Percentiles rank a stretch among this genome's conserved stretches.
These are phyloP conservation scores for Carassius auratus DNA, from an alignment of 2,113 vertebrate genomes.

Conservation along the genomic window DNA sequence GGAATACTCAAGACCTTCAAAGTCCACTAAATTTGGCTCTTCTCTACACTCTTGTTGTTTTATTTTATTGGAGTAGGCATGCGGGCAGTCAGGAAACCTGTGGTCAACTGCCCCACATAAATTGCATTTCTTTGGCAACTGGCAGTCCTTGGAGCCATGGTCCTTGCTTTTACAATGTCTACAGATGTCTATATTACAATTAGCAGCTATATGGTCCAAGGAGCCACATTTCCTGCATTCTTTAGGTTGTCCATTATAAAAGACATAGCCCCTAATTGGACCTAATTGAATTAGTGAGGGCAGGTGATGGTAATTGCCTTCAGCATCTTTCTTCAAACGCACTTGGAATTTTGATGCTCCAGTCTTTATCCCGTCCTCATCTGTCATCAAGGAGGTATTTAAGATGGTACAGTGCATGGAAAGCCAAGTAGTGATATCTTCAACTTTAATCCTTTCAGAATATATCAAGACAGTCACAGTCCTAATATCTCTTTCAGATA, in stretches of 20 bases:
- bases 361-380: not conserved
- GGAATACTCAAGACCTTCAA: not conserved
- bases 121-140: not conserved
- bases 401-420: not conserved
- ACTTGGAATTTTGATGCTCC: not conserved
- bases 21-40: not conserved
- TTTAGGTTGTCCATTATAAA: no score
- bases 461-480: not conserved
- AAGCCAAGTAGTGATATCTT: not conserved
- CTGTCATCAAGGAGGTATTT: not conserved
- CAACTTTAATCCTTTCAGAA: not conserved
- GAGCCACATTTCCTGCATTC: no score
- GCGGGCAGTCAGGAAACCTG: not conserved
- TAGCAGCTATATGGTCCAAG: no score
- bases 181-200: no score
- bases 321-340: not conserved
- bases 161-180: not conserved
- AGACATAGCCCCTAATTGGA: no score
- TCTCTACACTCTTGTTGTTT: not conserved
- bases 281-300: no score
- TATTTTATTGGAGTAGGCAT: not conserved
- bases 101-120: not conserved
- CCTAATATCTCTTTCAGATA: not conserved
- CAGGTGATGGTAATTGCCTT: no score
- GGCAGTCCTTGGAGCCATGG: not conserved